Conservation (phyloP, 2,113 vertebrate species). For the Xenotilapia flavipinnis region DNA sequence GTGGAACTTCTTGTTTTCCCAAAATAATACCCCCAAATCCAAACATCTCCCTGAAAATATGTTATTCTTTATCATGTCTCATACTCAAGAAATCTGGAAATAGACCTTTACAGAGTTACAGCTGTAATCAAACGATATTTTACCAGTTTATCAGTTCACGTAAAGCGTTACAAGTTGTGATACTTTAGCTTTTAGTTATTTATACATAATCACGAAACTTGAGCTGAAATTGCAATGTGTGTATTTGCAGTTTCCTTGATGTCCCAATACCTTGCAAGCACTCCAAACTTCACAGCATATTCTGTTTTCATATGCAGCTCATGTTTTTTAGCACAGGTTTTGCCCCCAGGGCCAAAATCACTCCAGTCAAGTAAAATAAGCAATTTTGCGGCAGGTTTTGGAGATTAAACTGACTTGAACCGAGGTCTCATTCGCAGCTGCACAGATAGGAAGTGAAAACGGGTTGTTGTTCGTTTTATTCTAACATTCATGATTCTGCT, state of each 20-base stretch:
- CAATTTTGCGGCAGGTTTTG: constrained; percentile 27
- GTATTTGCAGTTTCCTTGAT: neutral
- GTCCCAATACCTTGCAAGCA: neutral
- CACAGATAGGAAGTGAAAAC: constrained; percentile 29
- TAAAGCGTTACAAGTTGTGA: neutral
- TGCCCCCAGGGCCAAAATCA: constrained; percentile 19
- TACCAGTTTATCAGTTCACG: neutral
- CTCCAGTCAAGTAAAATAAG: constrained; percentile 50
- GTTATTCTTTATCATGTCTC: neutral
- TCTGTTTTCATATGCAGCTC: constrained; percentile 17
- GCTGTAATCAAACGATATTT: neutral
- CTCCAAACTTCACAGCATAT: neutral
- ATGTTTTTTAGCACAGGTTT: constrained; percentile 18
- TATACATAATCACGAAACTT: neutral
- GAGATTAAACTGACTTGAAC: constrained; percentile 43
- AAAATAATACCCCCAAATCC: neutral
- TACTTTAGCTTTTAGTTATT: neutral
- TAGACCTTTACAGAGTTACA: neutral
- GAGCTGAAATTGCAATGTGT: neutral
- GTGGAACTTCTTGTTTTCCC: neutral
- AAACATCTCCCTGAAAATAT: neutral
- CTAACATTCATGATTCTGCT: constrained; percentile 39
- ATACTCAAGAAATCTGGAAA: neutral
- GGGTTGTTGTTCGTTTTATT: constrained; percentile 23
- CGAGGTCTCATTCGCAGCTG: constrained; percentile 18